These are phyloP conservation scores for Ceratina australensis DNA, from an alignment of 1,140 invertebrate genomes.

Conservation along the genomic window DNA sequence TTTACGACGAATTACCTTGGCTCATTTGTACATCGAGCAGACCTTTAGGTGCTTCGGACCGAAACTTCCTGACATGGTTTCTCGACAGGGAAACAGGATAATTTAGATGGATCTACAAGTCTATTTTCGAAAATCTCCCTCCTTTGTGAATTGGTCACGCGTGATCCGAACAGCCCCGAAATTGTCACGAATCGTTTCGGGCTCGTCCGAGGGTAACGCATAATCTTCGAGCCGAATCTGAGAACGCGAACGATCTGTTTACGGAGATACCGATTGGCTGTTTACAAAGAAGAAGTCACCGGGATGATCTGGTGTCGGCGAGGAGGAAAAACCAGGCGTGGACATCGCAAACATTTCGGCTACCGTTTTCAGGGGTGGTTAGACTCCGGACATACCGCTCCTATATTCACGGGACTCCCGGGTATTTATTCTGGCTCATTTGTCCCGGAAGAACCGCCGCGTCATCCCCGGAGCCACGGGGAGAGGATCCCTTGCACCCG, in stretches of 20 bases:
- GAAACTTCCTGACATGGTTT: not conserved
- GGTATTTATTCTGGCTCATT: slow-evolving; percentile 76
- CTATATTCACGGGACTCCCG: slow-evolving; percentile 70
- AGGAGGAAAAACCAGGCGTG: not conserved
- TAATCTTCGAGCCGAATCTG: not conserved
- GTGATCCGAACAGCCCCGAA: not conserved
- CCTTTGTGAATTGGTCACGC: not conserved
- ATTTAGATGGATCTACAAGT: not conserved
- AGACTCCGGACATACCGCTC: slow-evolving; percentile 72
- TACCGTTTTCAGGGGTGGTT: slow-evolving; percentile 69
- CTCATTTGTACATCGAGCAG: slow-evolving; percentile 69
- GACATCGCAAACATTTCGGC: slow-evolving; percentile 56
- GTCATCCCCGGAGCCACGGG: slow-evolving; percentile 42
- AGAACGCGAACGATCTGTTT: slow-evolving; percentile 50
- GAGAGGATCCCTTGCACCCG: slow-evolving; percentile 21
- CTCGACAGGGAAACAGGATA: not conserved
- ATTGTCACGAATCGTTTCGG: slow-evolving; percentile 26
- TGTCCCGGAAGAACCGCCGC: slow-evolving; percentile 64
- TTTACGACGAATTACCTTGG: slow-evolving; percentile 71
- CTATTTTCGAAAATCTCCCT: not conserved
- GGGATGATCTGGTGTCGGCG: slow-evolving; percentile 28
- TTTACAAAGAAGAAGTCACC: slow-evolving; percentile 54
- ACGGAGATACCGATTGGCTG: slow-evolving; percentile 20
- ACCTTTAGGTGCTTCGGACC: not conserved
- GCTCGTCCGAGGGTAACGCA: not conserved